phyloP scores from a whole-genome alignment of 1,140 invertebrate species.

The Acromyrmex heyeri region DNA sequence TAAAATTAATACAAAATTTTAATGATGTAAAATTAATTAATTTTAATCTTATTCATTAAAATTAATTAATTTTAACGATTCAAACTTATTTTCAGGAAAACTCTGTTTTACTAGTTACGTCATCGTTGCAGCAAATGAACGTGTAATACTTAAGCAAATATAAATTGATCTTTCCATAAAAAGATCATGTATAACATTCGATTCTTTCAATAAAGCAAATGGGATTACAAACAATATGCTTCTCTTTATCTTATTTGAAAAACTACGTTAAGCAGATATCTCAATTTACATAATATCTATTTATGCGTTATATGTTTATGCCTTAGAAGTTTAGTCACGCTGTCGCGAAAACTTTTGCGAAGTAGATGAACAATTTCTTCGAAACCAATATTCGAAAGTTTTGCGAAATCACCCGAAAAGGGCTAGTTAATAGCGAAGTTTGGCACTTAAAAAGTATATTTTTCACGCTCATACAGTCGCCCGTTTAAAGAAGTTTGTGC shows the following conservation, averaged over 20 bases:
- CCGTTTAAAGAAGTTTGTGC: constrained; percentile 27
- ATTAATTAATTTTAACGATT: no score
- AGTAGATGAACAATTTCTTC: constrained; percentile 19
- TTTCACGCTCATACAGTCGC: constrained; percentile 30
- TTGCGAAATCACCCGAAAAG: constrained; percentile 26
- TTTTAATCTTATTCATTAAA: no score
- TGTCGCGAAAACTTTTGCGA: constrained; percentile 3
- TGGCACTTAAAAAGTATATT: constrained; percentile 40
- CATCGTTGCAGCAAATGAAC: no score
- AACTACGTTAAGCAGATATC: background rate
- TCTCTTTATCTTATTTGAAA: background rate
- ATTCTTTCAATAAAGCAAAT: constrained; percentile 1
- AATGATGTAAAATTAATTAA: no score
- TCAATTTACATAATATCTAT: background rate
- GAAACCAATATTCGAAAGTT: constrained; percentile 36
- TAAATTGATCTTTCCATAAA: background rate
- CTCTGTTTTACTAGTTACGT: no score
- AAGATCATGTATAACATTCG: background rate
- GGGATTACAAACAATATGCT: background rate
- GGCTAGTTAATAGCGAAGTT: constrained; percentile 45
- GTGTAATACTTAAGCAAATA: no score
- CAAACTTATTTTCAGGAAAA: no score
- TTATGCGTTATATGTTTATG: background rate
- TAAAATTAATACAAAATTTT: no score
- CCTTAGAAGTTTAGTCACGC: constrained; percentile 4